These are phyloP conservation scores for Amazona finschi DNA, from an alignment of 2,797 vertebrate species.

Conservation along the genomic window DNA sequence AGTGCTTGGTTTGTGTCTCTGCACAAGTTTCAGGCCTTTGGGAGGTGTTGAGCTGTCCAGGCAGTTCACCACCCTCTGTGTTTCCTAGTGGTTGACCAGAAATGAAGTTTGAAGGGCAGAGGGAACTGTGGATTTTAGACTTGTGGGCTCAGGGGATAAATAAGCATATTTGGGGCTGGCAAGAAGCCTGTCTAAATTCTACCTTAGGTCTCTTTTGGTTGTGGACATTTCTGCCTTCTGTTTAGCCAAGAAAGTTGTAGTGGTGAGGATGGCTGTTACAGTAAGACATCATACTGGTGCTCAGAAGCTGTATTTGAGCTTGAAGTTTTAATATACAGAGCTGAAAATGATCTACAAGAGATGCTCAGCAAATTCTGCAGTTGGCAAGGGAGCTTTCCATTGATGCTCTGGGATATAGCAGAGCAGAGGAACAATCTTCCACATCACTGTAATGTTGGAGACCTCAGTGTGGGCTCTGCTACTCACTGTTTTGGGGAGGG, in stretches of 20 bases:
- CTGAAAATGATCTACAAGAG: background rate
- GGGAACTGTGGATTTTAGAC: background rate
- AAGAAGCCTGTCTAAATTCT: background rate
- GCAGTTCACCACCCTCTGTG: background rate
- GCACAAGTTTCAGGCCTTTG: background rate
- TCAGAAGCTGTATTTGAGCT: background rate
- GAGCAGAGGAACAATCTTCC: background rate
- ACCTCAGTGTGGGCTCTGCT: background rate
- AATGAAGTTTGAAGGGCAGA: background rate
- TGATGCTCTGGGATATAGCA: background rate
- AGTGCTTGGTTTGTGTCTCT: background rate
- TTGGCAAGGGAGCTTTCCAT: background rate
- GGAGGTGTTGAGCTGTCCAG: background rate
- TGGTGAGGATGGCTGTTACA: background rate
- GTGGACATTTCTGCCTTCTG: background rate
- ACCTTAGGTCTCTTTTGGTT: background rate
- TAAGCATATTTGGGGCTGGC: background rate
- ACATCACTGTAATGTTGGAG: background rate
- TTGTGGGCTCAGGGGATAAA: background rate
- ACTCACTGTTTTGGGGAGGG: background rate
- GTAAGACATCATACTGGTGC: background rate
- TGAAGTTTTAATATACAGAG: background rate
- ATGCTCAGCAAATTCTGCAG: background rate
- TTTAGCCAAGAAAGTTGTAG: background rate
- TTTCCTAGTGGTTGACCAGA: background rate